A percentile compares a stretch with the other conserved stretches of the same genome.
These are phyloP conservation scores for Heliconius eleuchia DNA, from an alignment of 1,140 invertebrate genomes.

Conservation along the genomic window DNA sequence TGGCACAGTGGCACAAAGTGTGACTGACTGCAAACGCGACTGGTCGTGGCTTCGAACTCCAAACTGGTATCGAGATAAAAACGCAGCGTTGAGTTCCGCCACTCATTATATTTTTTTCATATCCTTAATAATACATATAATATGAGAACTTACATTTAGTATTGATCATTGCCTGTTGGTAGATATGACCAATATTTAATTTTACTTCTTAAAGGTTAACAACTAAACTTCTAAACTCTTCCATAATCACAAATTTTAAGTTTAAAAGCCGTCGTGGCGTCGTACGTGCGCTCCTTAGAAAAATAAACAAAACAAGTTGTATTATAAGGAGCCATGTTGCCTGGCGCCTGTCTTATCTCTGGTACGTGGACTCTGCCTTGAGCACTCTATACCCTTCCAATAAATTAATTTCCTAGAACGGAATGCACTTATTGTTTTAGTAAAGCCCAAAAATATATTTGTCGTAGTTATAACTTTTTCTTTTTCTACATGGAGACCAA, in stretches of 20 bases:
- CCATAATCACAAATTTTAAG: conserved; percentile 44
- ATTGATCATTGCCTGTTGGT: no score
- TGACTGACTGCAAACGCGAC: no score
- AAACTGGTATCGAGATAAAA: no score
- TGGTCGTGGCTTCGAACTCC: no score
- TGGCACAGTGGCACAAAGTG: no score
- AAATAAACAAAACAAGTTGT: conserved; percentile 58
- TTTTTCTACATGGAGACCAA: conserved; percentile 18
- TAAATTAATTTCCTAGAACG: conserved; percentile 51
- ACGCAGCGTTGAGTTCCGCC: no score
- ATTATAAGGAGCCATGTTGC: conserved; percentile 45
- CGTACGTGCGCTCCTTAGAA: conserved; percentile 40
- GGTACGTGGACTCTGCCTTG: conserved; percentile 62
- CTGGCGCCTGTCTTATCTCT: conserved; percentile 69
- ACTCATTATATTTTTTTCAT: no score
- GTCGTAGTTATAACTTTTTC: conserved; percentile 12
- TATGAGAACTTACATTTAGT: no score
- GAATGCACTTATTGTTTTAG: conserved; percentile 38
- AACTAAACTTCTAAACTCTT: no score
- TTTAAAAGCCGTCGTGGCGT: conserved; percentile 64
- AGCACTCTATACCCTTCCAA: conserved; percentile 31
- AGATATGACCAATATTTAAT: no score
- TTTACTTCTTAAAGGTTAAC: no score
- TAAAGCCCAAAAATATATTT: background rate
- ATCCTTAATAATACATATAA: no score